Conservation (phyloP, 1,140 invertebrate species). For the Batillaria attramentaria region DNA sequence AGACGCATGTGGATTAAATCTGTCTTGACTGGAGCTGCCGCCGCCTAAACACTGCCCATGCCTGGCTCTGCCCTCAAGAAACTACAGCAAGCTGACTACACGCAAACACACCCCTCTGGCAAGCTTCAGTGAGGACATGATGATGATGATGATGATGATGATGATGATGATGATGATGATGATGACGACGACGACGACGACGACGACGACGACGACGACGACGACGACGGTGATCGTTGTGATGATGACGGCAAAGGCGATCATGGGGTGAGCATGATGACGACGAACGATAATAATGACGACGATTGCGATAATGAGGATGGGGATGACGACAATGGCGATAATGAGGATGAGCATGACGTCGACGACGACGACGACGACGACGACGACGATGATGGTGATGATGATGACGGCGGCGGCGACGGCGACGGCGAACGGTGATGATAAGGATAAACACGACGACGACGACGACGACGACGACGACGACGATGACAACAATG, state of each 20-base stretch:
- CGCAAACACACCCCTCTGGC: too few relatives aligned
- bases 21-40: too few relatives aligned
- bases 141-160: neutral
- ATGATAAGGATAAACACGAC: neutral
- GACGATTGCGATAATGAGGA: neutral
- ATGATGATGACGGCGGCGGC: neutral
- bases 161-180: neutral
- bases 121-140: too few relatives aligned
- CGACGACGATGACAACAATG: neutral
- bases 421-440: neutral
- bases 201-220: neutral
- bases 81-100: too few relatives aligned
- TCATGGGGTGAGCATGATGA: too few relatives aligned
- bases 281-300: neutral
- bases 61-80: too few relatives aligned
- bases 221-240: neutral
- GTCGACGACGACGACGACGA: too few relatives aligned
- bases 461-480: neutral
- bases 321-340: too few relatives aligned
- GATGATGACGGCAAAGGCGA: neutral
- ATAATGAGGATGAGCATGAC: too few relatives aligned
- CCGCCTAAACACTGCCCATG: too few relatives aligned
- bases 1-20: too few relatives aligned
- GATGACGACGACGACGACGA: neutral
- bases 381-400: too few relatives aligned